Percentiles rank a stretch among this genome's conserved stretches.
phyloP scores from a whole-genome alignment of 2,797 vertebrate genomes.

The Cossypha heuglini region DNA sequence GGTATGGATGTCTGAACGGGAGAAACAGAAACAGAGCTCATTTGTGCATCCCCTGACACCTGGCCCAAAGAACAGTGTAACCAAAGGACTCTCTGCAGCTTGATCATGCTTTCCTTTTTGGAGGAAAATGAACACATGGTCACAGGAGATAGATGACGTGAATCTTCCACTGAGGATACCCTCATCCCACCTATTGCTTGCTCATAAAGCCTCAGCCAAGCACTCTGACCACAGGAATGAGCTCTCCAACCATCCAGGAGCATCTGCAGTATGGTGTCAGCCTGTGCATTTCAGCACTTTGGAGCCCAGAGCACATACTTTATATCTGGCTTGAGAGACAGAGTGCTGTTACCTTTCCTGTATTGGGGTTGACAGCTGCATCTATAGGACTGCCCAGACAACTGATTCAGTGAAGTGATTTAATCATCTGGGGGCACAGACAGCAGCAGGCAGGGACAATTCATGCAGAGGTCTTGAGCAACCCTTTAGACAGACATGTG shows the following conservation, averaged over 20 bases:
- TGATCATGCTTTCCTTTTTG: not conserved
- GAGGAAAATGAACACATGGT: not conserved
- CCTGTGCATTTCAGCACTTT: not conserved
- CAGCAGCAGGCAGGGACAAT: not conserved
- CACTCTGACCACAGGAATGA: not conserved
- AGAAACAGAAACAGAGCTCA: not conserved
- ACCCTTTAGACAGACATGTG: not conserved
- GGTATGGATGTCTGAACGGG: rapidly evolving
- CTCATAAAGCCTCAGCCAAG: not conserved
- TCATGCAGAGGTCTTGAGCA: not conserved
- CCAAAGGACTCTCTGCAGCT: not conserved
- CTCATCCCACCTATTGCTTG: not conserved
- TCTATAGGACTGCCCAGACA: not conserved
- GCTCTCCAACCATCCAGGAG: not conserved
- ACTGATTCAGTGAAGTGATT: not conserved
- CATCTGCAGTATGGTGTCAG: not conserved
- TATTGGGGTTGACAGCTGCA: not conserved
- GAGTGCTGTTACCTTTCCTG: not conserved
- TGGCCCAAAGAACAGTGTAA: not conserved
- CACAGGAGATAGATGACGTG: not conserved
- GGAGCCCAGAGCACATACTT: not conserved
- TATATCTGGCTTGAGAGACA: not conserved
- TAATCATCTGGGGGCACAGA: not conserved
- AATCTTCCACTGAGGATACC: not conserved
- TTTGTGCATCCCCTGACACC: not conserved